These are phyloP conservation scores for Piprites chloris DNA, from an alignment of 2,113 vertebrate species.

Conservation along the genomic window DNA sequence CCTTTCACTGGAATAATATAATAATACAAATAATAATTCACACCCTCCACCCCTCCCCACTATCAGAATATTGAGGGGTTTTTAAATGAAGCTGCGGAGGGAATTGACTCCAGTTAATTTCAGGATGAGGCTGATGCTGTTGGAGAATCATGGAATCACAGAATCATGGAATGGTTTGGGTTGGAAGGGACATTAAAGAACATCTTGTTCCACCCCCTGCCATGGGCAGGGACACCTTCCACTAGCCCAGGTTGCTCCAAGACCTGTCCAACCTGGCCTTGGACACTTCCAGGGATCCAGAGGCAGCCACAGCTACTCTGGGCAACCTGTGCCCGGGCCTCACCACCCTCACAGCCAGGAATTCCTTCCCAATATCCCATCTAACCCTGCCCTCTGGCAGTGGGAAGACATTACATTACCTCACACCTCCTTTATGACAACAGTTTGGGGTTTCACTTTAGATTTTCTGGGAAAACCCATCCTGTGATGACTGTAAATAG, in stretches of 20 bases:
- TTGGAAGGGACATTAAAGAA: background rate
- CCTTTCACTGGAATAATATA: background rate
- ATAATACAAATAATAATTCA: background rate
- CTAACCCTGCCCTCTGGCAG: background rate
- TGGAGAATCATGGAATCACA: background rate
- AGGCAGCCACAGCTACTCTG: background rate
- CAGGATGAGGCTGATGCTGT: background rate
- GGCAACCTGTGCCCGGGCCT: background rate
- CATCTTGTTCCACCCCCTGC: background rate
- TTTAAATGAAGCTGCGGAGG: background rate
- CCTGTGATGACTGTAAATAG: background rate
- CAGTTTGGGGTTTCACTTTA: background rate
- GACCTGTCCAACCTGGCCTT: background rate
- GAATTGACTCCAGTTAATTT: background rate
- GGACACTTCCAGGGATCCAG: background rate
- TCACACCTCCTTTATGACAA: background rate
- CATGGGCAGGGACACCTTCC: background rate
- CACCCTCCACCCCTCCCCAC: rapidly evolving
- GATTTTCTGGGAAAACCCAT: background rate
- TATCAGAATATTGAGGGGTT: background rate
- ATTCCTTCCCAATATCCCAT: background rate
- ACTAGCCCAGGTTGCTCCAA: rapidly evolving
- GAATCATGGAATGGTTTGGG: background rate
- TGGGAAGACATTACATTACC: background rate
- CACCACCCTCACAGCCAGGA: rapidly evolving